Percentiles rank a stretch among this genome's conserved stretches.
Evolutionary conservation across 2,797 vertebrate species (phyloP).

Genomic region (Smutsia temminckii): DNA sequence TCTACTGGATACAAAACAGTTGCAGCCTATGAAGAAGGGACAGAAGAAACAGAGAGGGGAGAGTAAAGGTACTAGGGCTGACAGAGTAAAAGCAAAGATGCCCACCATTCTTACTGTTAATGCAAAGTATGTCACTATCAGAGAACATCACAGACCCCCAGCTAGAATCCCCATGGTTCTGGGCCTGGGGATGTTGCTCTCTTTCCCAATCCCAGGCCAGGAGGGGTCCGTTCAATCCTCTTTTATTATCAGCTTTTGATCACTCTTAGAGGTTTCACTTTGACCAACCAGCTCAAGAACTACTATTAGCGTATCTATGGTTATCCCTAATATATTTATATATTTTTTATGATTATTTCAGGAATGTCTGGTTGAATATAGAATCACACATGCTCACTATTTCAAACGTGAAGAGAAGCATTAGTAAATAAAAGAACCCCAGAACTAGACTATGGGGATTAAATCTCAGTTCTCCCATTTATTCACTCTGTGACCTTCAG

Average conservation of each 20-base stretch:
- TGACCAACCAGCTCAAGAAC: neutral
- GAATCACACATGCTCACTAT: neutral
- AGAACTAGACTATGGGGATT: neutral
- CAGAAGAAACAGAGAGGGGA: neutral
- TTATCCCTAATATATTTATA: too few relatives aligned
- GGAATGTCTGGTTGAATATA: neutral
- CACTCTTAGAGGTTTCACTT: conserved; percentile 42
- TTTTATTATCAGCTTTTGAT: conserved; percentile 13
- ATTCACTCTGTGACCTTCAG: neutral
- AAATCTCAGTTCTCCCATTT: neutral
- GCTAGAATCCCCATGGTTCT: neutral
- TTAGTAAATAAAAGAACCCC: neutral
- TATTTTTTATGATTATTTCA: neutral
- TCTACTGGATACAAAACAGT: neutral
- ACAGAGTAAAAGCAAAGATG: neutral
- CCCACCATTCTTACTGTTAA: neutral
- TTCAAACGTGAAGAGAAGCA: neutral
- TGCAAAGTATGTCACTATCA: neutral
- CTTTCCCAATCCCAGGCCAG: neutral
- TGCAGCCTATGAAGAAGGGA: neutral
- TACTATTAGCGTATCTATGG: neutral
- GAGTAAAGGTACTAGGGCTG: neutral
- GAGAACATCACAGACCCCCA: neutral
- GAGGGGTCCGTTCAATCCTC: neutral
- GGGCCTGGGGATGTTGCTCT: neutral